Conservation (phyloP, 2,797 vertebrate genomes). For the Rhabdomys pumilio region DNA sequence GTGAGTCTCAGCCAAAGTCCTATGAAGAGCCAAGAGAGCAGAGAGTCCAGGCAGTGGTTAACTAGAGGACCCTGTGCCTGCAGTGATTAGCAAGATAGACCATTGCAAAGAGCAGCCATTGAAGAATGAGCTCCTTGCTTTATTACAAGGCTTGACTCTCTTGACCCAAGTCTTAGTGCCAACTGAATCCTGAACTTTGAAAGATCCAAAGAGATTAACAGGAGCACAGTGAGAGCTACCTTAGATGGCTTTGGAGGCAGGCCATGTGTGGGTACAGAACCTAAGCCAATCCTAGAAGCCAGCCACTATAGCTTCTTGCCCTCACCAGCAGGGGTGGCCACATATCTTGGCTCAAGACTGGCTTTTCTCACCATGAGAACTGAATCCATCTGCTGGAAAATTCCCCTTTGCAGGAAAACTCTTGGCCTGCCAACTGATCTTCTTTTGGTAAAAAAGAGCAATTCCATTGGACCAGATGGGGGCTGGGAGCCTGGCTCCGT, state of each 20-base stretch:
- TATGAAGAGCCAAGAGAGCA: background rate
- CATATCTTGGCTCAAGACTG: background rate
- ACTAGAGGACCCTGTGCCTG: fast-evolving
- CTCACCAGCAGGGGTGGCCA: background rate
- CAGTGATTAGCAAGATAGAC: fast-evolving
- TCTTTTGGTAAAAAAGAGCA: slow-evolving; percentile 29
- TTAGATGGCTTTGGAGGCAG: background rate
- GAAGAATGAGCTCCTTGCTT: slow-evolving; percentile 12
- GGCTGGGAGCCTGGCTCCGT: background rate
- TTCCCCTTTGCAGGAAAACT: slow-evolving; percentile 22
- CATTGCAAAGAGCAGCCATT: background rate
- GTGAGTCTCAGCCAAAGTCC: background rate
- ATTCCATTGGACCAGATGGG: background rate
- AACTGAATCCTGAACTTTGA: slow-evolving; percentile 58
- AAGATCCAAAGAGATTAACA: slow-evolving; percentile 45
- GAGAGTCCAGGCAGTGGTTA: background rate
- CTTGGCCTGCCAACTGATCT: slow-evolving; percentile 40
- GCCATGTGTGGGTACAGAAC: background rate
- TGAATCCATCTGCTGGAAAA: slow-evolving; percentile 19
- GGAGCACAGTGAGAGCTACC: slow-evolving; percentile 29
- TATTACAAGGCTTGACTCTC: slow-evolving; percentile 41
- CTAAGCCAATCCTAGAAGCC: background rate
- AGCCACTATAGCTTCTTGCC: background rate
- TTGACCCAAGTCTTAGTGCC: slow-evolving; percentile 64
- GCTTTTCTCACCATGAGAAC: slow-evolving; percentile 2